Evolutionary conservation across 2,113 vertebrate genomes (phyloP).

Genomic region (Phyllostomus hastatus): DNA sequence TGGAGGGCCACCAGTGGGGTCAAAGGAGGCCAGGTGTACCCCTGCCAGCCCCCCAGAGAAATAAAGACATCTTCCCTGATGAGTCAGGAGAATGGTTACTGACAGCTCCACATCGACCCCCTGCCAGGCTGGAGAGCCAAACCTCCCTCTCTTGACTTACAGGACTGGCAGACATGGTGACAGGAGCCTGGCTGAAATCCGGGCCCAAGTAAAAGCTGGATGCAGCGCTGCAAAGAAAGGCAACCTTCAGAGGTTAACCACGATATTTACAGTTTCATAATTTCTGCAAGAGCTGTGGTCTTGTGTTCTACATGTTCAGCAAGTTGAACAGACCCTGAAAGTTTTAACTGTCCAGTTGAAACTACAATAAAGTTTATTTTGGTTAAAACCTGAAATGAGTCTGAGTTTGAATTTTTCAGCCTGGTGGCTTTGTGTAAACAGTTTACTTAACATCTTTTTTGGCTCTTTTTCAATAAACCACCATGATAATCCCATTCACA

Average conservation of each 20-base stretch:
- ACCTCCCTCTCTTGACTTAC: conserved; percentile 45
- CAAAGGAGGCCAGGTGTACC: neutral
- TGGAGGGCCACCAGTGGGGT: neutral
- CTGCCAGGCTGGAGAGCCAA: neutral
- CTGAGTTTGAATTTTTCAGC: conserved; percentile 84
- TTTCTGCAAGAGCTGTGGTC: conserved; percentile 76
- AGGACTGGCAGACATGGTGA: conserved; percentile 48
- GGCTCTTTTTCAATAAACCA: conserved; percentile 86
- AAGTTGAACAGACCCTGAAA: conserved; percentile 80
- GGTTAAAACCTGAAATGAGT: conserved; percentile 84
- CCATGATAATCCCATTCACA: conserved; percentile 87
- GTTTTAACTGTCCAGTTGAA: conserved; percentile 79
- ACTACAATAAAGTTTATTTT: conserved; percentile 89
- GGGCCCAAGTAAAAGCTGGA: neutral
- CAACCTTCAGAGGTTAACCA: conserved; percentile 30
- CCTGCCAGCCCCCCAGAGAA: neutral
- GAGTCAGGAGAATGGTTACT: neutral
- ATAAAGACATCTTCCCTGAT: conserved; percentile 42
- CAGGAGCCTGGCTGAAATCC: conserved; percentile 43
- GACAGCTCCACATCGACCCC: neutral
- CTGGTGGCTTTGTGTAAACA: conserved; percentile 86
- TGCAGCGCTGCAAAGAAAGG: neutral
- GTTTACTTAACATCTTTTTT: conserved; percentile 88
- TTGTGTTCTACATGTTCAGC: conserved; percentile 81
- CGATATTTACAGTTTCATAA: conserved; percentile 73